phyloP scores from a whole-genome alignment of 2,888 invertebrate genomes.

The Ariolimax columbianus region DNA sequence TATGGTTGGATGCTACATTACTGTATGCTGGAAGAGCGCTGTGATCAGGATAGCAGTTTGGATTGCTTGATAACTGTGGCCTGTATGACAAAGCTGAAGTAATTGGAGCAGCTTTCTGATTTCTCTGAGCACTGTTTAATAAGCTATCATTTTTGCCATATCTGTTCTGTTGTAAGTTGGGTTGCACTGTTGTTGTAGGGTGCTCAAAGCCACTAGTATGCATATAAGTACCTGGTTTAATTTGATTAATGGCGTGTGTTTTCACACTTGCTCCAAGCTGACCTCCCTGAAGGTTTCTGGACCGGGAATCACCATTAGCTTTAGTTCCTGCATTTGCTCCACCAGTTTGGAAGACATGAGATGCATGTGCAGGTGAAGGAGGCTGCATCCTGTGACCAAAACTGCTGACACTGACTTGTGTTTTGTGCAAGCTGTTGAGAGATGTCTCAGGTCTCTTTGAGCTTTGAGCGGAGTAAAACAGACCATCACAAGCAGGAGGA shows the following conservation, averaged over 20 bases:
- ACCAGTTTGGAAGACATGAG: background rate
- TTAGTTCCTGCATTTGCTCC: background rate
- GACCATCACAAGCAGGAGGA: background rate
- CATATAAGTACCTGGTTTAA: background rate
- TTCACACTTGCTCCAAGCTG: background rate
- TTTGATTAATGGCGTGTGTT: background rate
- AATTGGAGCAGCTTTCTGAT: background rate
- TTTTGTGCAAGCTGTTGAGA: slow-evolving; percentile 14
- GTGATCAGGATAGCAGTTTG: background rate
- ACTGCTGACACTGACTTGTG: background rate
- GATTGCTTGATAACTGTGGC: background rate
- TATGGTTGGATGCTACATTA: background rate
- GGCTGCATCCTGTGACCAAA: background rate
- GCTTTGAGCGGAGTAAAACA: slow-evolving; percentile 15
- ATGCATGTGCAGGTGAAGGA: background rate
- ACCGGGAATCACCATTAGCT: slow-evolving; percentile 1
- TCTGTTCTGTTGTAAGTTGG: background rate
- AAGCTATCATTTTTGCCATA: background rate
- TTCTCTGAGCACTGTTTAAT: slow-evolving; percentile 6
- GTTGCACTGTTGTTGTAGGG: background rate
- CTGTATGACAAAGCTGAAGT: background rate
- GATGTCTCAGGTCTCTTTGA: slow-evolving; percentile 25
- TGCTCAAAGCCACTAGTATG: background rate
- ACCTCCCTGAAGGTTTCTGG: background rate
- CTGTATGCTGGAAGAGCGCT: slow-evolving; percentile 1